phyloP scores from a whole-genome alignment of 2,888 invertebrate genomes.

The Emmelina monodactyla region DNA sequence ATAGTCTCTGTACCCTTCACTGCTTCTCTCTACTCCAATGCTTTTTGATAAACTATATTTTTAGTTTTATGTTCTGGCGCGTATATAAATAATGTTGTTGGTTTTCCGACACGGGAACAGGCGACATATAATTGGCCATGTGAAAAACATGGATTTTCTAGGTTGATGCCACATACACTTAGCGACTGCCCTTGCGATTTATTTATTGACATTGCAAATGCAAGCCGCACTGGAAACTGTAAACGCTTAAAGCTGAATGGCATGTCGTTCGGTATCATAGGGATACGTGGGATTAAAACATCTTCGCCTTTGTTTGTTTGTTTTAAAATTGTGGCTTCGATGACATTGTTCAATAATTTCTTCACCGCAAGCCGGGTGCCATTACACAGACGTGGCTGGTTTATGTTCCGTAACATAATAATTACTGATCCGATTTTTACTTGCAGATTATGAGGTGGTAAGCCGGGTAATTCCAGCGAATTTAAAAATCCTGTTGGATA shows the following conservation, averaged over 20 bases:
- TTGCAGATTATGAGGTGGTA: constrained; percentile 16
- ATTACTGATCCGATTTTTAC: constrained; percentile 14
- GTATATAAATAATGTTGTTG: constrained; percentile 20
- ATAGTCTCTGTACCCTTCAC: too few species aligned
- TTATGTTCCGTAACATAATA: constrained; percentile 15
- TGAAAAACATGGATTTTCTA: constrained; percentile 16
- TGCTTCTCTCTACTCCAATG: too few species aligned
- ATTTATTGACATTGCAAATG: constrained; percentile 18
- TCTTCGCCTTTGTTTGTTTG: constrained; percentile 12
- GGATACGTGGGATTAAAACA: constrained; percentile 15
- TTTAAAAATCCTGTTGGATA: constrained; percentile 17
- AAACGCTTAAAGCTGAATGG: constrained; percentile 15
- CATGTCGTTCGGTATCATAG: constrained; percentile 16
- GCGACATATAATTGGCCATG: constrained; percentile 23
- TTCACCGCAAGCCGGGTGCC: constrained; percentile 17
- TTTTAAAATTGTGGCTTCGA: constrained; percentile 14
- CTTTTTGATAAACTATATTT: constrained; percentile 18
- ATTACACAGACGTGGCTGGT: constrained; percentile 18
- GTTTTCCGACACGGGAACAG: constrained; percentile 22
- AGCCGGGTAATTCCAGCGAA: constrained; percentile 15
- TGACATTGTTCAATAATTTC: constrained; percentile 14
- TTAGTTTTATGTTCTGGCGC: constrained; percentile 19
- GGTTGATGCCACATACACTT: constrained; percentile 13
- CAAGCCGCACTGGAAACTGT: constrained; percentile 16
- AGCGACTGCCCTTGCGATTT: constrained; percentile 17